These are phyloP conservation scores for Hirtodrosophila alboralis DNA, from an alignment of 2,888 invertebrate species.

Conservation along the genomic window DNA sequence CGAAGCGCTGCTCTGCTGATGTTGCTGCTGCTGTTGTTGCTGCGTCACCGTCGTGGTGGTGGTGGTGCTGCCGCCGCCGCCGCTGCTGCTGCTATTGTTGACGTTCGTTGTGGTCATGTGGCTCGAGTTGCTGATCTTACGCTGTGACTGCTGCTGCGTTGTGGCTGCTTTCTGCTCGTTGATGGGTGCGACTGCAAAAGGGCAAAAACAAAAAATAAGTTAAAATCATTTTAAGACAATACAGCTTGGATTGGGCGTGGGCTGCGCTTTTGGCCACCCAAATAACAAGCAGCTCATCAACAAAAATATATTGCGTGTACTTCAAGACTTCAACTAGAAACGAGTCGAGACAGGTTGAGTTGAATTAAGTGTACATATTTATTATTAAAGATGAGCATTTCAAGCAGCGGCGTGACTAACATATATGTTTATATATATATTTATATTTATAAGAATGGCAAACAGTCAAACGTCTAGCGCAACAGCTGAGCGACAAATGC, in stretches of 20 bases:
- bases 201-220: slow-evolving; percentile 34
- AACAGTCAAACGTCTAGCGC: slow-evolving; percentile 22
- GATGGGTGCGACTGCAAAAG: slow-evolving; percentile 79
- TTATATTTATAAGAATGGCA: slow-evolving; percentile 45
- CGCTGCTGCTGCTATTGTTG: slow-evolving; percentile 51
- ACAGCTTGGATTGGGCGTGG: slow-evolving; percentile 35
- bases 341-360: slow-evolving; percentile 22
- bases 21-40: slow-evolving; percentile 52
- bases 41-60: slow-evolving; percentile 44
- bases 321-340: slow-evolving; percentile 13
- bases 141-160: slow-evolving; percentile 62
- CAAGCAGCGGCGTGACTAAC: slow-evolving; percentile 58
- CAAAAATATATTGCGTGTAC: slow-evolving; percentile 30
- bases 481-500: slow-evolving; percentile 66
- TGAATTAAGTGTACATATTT: slow-evolving; percentile 31
- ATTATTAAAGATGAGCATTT: slow-evolving; percentile 67
- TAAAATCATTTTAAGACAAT: slow-evolving; percentile 37
- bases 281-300: slow-evolving; percentile 20
- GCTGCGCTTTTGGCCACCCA: slow-evolving; percentile 49
- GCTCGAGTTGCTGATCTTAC: slow-evolving; percentile 72
- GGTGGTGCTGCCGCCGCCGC: too few species aligned
- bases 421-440: too few species aligned
- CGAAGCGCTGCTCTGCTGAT: slow-evolving; percentile 77
- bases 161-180: slow-evolving; percentile 66
- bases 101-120: slow-evolving; percentile 71